A percentile compares a stretch with the other conserved stretches of the same genome.
These are phyloP conservation scores for Spea bombifrons DNA, from an alignment of 2,113 vertebrate genomes.

Conservation along the genomic window DNA sequence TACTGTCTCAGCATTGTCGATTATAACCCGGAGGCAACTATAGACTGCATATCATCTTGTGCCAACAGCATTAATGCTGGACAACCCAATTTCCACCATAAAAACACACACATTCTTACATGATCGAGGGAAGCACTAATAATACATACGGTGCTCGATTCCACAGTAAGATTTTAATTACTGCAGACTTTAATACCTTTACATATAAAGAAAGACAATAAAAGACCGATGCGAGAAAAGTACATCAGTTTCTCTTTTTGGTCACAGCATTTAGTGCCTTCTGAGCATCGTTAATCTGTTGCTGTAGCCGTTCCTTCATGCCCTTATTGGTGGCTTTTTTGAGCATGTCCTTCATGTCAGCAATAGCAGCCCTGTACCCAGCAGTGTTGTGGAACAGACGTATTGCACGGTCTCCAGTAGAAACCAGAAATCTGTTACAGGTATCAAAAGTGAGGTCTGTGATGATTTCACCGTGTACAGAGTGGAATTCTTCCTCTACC, in stretches of 20 bases:
- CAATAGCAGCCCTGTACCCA: conserved; percentile 79
- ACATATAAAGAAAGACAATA: conserved; percentile 10
- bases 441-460: conserved; percentile 80
- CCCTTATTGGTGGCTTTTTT: conserved; percentile 77
- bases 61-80: no score
- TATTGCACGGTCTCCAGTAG: conserved; percentile 81
- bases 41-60: no score
- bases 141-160: not conserved
- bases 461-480: conserved; percentile 70
- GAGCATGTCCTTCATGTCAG: conserved; percentile 82
- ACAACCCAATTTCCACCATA: not conserved
- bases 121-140: not conserved
- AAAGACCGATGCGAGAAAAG: not conserved
- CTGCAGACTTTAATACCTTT: not conserved
- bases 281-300: conserved; percentile 80
- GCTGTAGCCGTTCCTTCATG: conserved; percentile 81
- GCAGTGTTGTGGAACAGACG: conserved; percentile 83
- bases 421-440: conserved; percentile 77
- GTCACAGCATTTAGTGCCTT: conserved; percentile 71
- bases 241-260: conserved; percentile 55
- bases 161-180: conserved; percentile 31
- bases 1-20: no score
- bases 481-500: conserved; percentile 76
- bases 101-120: not conserved
- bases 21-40: no score